Evolutionary conservation across 2,113 vertebrate species (phyloP), one percentile per base, ranked within the genome.

Genomic region (Arenaria interpres): DNA sequence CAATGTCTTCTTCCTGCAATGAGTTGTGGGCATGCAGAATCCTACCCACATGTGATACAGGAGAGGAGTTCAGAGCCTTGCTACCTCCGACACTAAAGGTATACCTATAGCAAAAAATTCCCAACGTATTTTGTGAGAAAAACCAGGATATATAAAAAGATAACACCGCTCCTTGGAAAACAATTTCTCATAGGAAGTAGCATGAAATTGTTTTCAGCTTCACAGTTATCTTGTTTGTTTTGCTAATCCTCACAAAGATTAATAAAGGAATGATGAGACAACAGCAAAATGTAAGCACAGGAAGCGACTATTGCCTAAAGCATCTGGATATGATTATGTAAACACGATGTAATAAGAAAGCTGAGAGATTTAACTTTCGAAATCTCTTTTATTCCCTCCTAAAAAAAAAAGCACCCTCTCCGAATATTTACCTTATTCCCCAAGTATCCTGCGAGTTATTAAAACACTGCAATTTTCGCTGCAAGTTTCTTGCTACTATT

Each of bases 311-410:
- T 82, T 95, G 93, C 96, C 93, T 95, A 81, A 96, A 96, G 94
- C 94, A 96, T 97, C 96, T 97, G 93, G 96, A 95, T 96, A 91
- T 82, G 85, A 90, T 96, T 97, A 96, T 95, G 83, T 95, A 96
- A 97, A 96, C 91, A 96, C 16, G 0, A 90, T 93, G 75, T 89
- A 95, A 91, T 86, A 93, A 71, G 83, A 96, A 96, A 93, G 74
- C 93, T 59, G 72, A 96, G 94, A 95, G 77, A 82, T 85, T 95
- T 85, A 93, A 95, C 89, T 96, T 93, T 94, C 0, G 2, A 95
- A 96, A 96, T 93, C 69, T 95, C 80, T 79, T 91, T 90, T 73
- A 87, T 82, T 92, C 87, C 23, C 28, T 94, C 37, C 28, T 73
- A 30, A 30, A 41, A 80, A 83, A 73, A 94, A 85, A 48, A 17